Conservation (phyloP, 2,888 invertebrate genomes). For the Clistopyga incitator region DNA sequence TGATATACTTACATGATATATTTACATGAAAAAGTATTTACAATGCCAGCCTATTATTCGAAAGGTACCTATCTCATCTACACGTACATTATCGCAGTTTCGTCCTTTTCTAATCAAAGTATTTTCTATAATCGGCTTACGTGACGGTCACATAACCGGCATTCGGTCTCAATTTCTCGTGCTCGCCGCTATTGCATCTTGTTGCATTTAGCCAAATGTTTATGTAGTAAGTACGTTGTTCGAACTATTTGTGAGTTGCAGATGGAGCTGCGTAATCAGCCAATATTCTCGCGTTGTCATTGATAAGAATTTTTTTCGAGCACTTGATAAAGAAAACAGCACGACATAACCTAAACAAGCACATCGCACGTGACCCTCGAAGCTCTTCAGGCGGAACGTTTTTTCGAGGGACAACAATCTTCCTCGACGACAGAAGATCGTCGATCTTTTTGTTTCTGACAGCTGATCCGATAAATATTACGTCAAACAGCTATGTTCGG, state of each 20-base stretch:
- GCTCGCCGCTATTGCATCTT: not conserved
- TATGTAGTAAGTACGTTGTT: not conserved
- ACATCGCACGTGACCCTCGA: not conserved
- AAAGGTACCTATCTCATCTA: too few species aligned
- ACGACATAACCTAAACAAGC: slow-evolving; percentile 14
- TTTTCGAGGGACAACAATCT: not conserved
- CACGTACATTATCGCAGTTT: too few species aligned
- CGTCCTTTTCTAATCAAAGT: not conserved
- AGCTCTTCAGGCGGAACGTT: not conserved
- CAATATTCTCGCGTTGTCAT: not conserved
- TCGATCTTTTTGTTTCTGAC: slow-evolving; percentile 24
- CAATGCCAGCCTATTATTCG: too few species aligned
- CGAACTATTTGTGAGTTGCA: too few species aligned
- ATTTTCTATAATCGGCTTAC: not conserved
- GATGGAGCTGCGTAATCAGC: not conserved
- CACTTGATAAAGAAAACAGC: not conserved
- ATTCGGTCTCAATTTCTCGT: not conserved
- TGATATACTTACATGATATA: too few species aligned
- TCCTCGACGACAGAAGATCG: slow-evolving; percentile 7
- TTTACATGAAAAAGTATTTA: too few species aligned
- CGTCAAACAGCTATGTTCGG: slow-evolving; percentile 75
- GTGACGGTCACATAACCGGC: slow-evolving; percentile 9
- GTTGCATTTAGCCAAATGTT: not conserved
- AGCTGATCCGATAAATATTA: slow-evolving; percentile 2
- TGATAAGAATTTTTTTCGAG: not conserved